Percentiles rank a stretch among this genome's conserved stretches.
phyloP scores from a whole-genome alignment of 2,113 vertebrate species.

The Halichoeres trimaculatus region DNA sequence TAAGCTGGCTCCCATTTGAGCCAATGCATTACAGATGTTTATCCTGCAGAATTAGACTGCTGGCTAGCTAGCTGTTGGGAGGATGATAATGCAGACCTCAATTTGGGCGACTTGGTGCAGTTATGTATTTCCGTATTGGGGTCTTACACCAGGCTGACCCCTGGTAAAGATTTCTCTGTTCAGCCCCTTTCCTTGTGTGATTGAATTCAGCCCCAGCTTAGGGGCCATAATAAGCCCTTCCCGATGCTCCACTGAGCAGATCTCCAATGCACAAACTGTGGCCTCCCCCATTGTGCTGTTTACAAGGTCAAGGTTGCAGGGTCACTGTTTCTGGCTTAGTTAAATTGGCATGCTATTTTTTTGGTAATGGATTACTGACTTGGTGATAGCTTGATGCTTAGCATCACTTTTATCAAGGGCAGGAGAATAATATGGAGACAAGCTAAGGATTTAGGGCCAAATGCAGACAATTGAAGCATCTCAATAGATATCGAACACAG shows the following conservation, averaged over 20 bases:
- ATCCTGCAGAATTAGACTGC: constrained; percentile 66
- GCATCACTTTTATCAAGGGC: constrained; percentile 81
- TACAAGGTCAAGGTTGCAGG: constrained; percentile 84
- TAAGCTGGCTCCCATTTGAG: constrained; percentile 71
- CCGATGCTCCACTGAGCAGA: constrained; percentile 63
- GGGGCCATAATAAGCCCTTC: constrained; percentile 62
- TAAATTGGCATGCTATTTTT: constrained; percentile 77
- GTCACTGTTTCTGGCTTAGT: constrained; percentile 79
- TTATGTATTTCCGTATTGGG: constrained; percentile 61
- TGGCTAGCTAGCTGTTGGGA: constrained; percentile 30
- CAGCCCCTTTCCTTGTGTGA: constrained; percentile 58
- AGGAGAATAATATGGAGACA: constrained; percentile 71
- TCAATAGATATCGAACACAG: constrained; percentile 77
- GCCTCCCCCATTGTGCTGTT: constrained; percentile 72
- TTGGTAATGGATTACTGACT: constrained; percentile 79
- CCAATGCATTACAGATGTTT: constrained; percentile 82
- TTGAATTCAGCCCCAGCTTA: constrained; percentile 71
- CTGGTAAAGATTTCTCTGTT: constrained; percentile 61
- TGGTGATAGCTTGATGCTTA: constrained; percentile 78
- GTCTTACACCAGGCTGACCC: constrained; percentile 65
- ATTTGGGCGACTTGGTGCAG: constrained; percentile 46
- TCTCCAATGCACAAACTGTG: constrained; percentile 70
- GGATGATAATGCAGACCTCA: constrained; percentile 60
- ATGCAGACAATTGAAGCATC: constrained; percentile 77
- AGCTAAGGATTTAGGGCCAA: constrained; percentile 73